phyloP scores from a whole-genome alignment of 2,797 vertebrate genomes.

The Cynodonichthys magdalenae region DNA sequence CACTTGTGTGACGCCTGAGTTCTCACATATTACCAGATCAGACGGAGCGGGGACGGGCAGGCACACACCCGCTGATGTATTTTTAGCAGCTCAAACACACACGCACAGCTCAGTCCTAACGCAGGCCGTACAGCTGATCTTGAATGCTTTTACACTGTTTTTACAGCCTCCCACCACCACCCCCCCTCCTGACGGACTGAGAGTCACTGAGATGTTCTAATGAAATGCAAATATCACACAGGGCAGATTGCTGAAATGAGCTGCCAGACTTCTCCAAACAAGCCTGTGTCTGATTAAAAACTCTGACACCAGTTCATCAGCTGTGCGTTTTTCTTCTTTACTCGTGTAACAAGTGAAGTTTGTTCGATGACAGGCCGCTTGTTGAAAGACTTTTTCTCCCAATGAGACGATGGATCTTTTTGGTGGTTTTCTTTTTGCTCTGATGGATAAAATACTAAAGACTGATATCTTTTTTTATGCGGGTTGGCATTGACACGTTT shows the following conservation, averaged over 20 bases:
- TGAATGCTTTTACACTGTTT: slow-evolving; percentile 76
- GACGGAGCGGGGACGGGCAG: slow-evolving; percentile 7
- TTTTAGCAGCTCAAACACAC: slow-evolving; percentile 57
- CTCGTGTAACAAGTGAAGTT: slow-evolving; percentile 53
- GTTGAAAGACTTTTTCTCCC: slow-evolving; percentile 34
- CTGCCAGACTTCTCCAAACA: slow-evolving; percentile 76
- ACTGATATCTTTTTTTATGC: too few species aligned
- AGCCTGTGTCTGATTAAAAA: slow-evolving; percentile 69
- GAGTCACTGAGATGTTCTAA: slow-evolving; percentile 58
- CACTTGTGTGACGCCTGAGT: slow-evolving; percentile 71
- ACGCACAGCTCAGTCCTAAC: slow-evolving; percentile 68
- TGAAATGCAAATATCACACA: slow-evolving; percentile 74
- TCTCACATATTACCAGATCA: slow-evolving; percentile 72
- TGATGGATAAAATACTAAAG: neutral
- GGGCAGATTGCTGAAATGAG: slow-evolving; percentile 57
- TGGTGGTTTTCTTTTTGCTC: slow-evolving; percentile 11
- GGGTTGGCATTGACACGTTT: too few species aligned
- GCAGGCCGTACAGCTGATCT: slow-evolving; percentile 72
- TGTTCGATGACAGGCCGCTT: slow-evolving; percentile 56
- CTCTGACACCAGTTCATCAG: slow-evolving; percentile 75
- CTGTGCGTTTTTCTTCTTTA: slow-evolving; percentile 34
- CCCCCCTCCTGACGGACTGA: slow-evolving; percentile 36
- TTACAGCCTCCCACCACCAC: slow-evolving; percentile 20
- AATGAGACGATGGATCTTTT: slow-evolving; percentile 48
- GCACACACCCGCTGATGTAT: slow-evolving; percentile 25